Percentiles rank a stretch among this genome's conserved stretches.
Conservation (phyloP, 2,797 vertebrate species). For the Mormyrops boulengeri region DNA sequence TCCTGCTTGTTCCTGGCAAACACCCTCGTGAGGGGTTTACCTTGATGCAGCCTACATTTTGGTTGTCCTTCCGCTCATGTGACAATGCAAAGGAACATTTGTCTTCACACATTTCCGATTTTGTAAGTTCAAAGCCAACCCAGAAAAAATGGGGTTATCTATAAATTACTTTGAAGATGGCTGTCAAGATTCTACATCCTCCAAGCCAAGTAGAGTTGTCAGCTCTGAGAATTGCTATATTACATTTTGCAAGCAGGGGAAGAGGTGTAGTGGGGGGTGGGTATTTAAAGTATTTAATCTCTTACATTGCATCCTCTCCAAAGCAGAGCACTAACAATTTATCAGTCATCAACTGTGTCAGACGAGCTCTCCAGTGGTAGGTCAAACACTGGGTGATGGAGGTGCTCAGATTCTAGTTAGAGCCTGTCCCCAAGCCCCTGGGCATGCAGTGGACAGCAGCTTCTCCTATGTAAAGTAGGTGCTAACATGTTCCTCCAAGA, state of each 20-base stretch:
- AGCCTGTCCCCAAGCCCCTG: not conserved
- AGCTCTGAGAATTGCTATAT: constrained; percentile 10
- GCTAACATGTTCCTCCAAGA: not conserved
- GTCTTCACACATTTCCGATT: constrained; percentile 14
- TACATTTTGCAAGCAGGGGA: constrained; percentile 10
- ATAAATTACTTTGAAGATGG: constrained; percentile 19
- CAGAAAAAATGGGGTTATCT: constrained; percentile 14
- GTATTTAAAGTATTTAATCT: not conserved
- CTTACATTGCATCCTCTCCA: constrained; percentile 5
- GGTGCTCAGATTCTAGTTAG: not conserved
- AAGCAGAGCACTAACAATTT: constrained; percentile 10
- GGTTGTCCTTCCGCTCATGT: not conserved
- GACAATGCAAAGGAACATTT: constrained; percentile 12
- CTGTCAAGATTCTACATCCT: not conserved
- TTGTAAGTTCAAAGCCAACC: not conserved
- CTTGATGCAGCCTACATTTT: not conserved
- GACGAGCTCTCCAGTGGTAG: not conserved
- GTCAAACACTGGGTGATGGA: not conserved
- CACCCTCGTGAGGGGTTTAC: no score
- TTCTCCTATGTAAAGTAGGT: not conserved
- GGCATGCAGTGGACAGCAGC: not conserved
- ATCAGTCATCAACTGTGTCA: constrained; percentile 18
- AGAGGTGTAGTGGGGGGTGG: not conserved
- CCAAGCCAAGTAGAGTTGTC: not conserved
- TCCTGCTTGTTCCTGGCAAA: no score